Evolutionary conservation across 2,888 invertebrate species (phyloP).

Genomic region (Stenchaetothrips biformis): DNA sequence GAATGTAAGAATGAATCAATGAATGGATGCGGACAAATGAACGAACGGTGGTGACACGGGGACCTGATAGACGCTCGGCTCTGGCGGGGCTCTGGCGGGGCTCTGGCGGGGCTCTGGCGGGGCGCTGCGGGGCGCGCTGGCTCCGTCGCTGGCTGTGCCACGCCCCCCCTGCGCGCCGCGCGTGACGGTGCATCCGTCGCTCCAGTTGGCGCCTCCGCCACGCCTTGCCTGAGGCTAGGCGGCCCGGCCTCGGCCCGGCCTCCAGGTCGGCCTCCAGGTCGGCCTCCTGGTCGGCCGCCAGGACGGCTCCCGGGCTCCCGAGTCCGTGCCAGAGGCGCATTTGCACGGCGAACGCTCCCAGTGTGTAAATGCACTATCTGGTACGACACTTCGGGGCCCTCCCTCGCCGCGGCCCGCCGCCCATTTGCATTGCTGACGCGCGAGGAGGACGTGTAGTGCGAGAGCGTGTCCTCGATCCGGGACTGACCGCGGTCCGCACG

Average conservation of each 20-base stretch:
- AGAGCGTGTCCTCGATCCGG: no score
- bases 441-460: neutral
- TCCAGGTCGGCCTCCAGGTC: neutral
- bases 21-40: neutral
- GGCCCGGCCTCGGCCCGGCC: conserved; percentile 39
- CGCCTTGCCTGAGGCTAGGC: conserved; percentile 51
- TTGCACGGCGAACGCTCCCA: conserved; percentile 64
- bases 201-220: neutral
- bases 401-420: conserved; percentile 43
- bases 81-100: neutral
- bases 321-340: conserved; percentile 98
- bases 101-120: neutral
- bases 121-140: neutral
- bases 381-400: conserved; percentile 88
- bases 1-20: neutral
- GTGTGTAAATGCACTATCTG: conserved; percentile 99
- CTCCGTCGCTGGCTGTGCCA: neutral
- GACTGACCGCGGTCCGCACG: neutral
- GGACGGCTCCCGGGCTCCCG: conserved; percentile 57
- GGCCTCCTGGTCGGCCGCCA: conserved; percentile 25
- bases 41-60: no score
- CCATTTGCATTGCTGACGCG: conserved; percentile 20
- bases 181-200: neutral
- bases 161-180: neutral
- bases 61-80: no score